Base-by-base conservation (phyloP, 2,113 vertebrate genomes). In the Xyliphius kryptos region DNA sequence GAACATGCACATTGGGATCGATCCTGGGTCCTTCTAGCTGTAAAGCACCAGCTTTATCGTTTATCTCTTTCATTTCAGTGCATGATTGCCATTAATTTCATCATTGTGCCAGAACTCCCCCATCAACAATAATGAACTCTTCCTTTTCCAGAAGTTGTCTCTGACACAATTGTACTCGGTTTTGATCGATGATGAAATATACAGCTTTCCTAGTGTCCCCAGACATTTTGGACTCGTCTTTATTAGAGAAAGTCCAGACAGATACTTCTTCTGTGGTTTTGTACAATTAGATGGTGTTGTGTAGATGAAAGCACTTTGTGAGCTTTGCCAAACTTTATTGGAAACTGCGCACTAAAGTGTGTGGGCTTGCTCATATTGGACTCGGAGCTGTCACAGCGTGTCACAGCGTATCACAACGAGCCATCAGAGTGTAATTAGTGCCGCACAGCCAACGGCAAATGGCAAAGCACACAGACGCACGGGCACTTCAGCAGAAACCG, bases 331-430 rank as follows among this genome's bases (percentile, higher is more conserved):
- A 54, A 32, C 20, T 47, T 47, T 47, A 44, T 64, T 48, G 22
- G 51, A 37, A 43, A 21, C 15, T 15, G 1, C 20, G 41, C 51
- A 37, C 41, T 64, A 47, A 55, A 56, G 15, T 54, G 50, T 36
- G 21, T 54, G 8, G 50, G 40, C 15, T 44, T 56, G 22, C n/a
- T 64, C 22, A 55, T 64, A 56, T 64, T 64, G 52, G 62, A 56
- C 62, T 44, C 62, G 7, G 62, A 56, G 62, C 62, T 64, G 62
- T 64, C 62, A 64, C 43, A 47, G 12, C 9, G 21, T 64, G 62
- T 64, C 51, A 64, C 41, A 38, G 36, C n/a, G n/a, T n/a, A n/a
- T n/a, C n/a, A n/a, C n/a, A n/a, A n/a, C 55, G 37, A 53, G 37
- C 56, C 51, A 37, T 52, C 54, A 57, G 44, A n/a, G 4, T 9